These are phyloP conservation scores for Amblyteles armatorius DNA, from an alignment of 2,888 invertebrate species.

Conservation along the genomic window DNA sequence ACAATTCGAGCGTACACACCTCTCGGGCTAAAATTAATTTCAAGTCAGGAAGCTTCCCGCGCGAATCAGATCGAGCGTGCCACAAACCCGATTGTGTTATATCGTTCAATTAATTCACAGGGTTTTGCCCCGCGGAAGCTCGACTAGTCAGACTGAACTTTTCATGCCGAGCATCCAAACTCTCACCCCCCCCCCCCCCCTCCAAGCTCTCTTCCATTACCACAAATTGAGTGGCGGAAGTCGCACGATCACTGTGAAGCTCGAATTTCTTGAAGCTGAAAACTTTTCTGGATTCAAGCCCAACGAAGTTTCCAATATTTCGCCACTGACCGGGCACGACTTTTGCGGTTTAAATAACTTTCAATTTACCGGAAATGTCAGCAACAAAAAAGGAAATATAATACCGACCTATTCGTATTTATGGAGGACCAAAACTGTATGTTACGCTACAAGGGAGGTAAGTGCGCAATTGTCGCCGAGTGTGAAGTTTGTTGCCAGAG, in stretches of 20 bases:
- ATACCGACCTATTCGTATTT: background rate
- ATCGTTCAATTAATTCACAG: constrained; percentile 53
- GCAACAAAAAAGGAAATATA: background rate
- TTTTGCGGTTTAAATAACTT: constrained; percentile 2
- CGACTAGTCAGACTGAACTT: constrained; percentile 41
- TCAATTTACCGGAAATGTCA: background rate
- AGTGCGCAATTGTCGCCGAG: no score
- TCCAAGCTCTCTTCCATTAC: constrained; percentile 2
- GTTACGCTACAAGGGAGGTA: no score
- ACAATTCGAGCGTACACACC: constrained; percentile 55
- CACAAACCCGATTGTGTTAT: constrained; percentile 48
- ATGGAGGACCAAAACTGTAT: no score
- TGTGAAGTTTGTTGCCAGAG: no score
- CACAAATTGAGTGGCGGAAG: constrained; percentile 42
- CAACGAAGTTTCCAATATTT: constrained; percentile 31
- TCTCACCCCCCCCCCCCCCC: background rate
- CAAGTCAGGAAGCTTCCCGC: constrained; percentile 38
- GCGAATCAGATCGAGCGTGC: constrained; percentile 44
- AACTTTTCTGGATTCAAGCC: constrained; percentile 14
- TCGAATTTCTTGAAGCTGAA: constrained; percentile 19
- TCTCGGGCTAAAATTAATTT: constrained; percentile 58
- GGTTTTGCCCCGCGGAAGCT: background rate
- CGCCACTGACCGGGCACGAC: background rate
- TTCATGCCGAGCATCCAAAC: constrained; percentile 18
- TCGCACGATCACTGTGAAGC: constrained; percentile 9